Evolutionary conservation across 1,140 invertebrate species (phyloP).

Genomic region (Medauroidea extradentata): DNA sequence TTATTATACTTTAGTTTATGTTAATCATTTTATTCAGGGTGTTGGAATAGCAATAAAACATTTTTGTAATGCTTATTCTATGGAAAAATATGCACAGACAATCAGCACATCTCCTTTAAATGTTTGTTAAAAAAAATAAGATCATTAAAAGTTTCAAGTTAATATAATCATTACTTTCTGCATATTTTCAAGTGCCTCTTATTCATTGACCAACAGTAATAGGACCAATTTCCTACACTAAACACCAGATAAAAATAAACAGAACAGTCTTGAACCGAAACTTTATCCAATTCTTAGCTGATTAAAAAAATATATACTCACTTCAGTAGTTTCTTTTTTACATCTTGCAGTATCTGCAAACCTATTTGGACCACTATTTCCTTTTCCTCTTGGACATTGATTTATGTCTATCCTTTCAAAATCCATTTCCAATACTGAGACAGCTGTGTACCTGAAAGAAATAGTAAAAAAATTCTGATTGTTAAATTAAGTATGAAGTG

Average conservation of each 20-base stretch:
- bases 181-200: not conserved
- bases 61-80: too few species aligned
- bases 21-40: too few species aligned
- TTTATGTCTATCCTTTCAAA: conserved; percentile 97
- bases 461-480: not conserved
- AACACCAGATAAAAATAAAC: not conserved
- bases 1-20: too few species aligned
- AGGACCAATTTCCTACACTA: too few species aligned
- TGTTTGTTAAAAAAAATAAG: not conserved
- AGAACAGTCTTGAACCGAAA: not conserved
- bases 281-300: too few species aligned
- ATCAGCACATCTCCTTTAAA: too few species aligned
- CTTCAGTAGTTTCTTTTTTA: conserved; percentile 90
- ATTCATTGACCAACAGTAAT: too few species aligned
- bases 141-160: not conserved
- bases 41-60: too few species aligned
- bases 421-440: conserved; percentile 92
- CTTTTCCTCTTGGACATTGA: conserved; percentile 85
- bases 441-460: conserved; percentile 78
- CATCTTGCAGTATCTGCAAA: conserved; percentile 90
- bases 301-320: conserved; percentile 41
- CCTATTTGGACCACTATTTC: conserved; percentile 83
- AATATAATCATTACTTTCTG: too few species aligned
- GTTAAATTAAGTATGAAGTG: too few species aligned
- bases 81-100: too few species aligned